Base-by-base conservation (phyloP, 2,797 vertebrate genomes). In the Sebastolobus alascanus region DNA sequence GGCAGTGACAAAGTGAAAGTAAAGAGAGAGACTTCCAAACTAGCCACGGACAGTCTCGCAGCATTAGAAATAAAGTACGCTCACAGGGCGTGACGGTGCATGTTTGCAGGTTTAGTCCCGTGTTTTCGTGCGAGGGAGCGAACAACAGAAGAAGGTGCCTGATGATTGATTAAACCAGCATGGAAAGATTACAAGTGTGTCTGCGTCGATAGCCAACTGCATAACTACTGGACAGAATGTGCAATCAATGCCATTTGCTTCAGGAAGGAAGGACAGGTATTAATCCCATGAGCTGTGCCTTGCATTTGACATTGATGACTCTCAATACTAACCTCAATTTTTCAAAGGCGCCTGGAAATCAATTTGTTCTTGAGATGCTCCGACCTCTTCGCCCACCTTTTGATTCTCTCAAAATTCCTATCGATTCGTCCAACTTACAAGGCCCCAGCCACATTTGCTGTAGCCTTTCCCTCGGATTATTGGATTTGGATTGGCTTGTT, bases 281-380 rank as follows among this genome's bases (percentile, higher is more conserved):
- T 92, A 92, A 89, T 92, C 90, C 88, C 77, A 54, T 1, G 76
- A 89, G 89, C 63, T 35, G 82, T 50, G 82, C 63, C 86, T 86
- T 8, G 68, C 77, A 72, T 86, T 87, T 92, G 91, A 93, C 92
- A 90, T 70, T 37, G 88, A 83, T 78, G 92, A 89, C 87, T 94
- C 87, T 84, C 75, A 12, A 84, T 74, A 86, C 83, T 90, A 85
- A 93, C 91, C 93, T 90, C 92, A 92, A 90, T 94, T 92, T 95
- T 92, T 93, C 88, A 88, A 88, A 88, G 83, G 73, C 55, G 73
- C 82, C 88, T 59, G 68, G 73, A 86, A 93, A 94, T 93, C 93
- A 91, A 94, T 93, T 93, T 93, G 91, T 92, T 92, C 89, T 92
- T 76, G 85, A 90, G 83, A 91, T 66, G 87, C 78, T 73, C 87